phyloP scores from a whole-genome alignment of 1,140 invertebrate species.

The Drosophila nikananu region DNA sequence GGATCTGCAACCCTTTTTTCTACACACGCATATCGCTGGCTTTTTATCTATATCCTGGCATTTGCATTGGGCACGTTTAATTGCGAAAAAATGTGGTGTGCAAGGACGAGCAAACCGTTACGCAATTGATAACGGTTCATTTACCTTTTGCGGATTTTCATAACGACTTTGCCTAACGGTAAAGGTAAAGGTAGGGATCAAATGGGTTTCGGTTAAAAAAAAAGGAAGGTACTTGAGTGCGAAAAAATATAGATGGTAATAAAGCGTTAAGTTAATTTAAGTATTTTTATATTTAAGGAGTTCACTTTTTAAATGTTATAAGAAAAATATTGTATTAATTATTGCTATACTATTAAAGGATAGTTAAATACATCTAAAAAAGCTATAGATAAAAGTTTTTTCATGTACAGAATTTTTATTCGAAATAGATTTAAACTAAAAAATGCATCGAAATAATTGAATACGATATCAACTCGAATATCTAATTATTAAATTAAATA shows the following conservation, averaged over 20 bases:
- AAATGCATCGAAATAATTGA: too few relatives aligned
- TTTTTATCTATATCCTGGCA: conserved; percentile 64
- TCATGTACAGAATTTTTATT: too few relatives aligned
- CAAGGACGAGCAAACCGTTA: conserved; percentile 64
- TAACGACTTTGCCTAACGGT: conserved; percentile 75
- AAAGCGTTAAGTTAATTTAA: conserved; percentile 6
- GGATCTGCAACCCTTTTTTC: conserved; percentile 47
- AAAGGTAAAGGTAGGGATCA: conserved; percentile 39
- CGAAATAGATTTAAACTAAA: too few relatives aligned
- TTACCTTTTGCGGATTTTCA: conserved; percentile 68
- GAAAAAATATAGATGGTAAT: conserved; percentile 31
- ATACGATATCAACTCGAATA: background rate
- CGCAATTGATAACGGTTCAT: conserved; percentile 80
- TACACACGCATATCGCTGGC: conserved; percentile 45
- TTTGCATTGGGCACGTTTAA: conserved; percentile 74
- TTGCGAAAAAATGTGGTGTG: conserved; percentile 50
- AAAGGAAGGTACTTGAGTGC: background rate
- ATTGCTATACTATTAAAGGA: too few relatives aligned
- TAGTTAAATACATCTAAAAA: too few relatives aligned
- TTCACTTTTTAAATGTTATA: too few relatives aligned
- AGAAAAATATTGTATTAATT: too few relatives aligned
- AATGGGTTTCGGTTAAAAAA: background rate
- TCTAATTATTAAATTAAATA: too few relatives aligned
- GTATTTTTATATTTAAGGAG: background rate
- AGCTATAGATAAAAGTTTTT: too few relatives aligned